Evolutionary conservation across 2,797 vertebrate genomes (phyloP), one percentile per base, ranked within the genome.

Genomic region (Chaunax sp.): DNA sequence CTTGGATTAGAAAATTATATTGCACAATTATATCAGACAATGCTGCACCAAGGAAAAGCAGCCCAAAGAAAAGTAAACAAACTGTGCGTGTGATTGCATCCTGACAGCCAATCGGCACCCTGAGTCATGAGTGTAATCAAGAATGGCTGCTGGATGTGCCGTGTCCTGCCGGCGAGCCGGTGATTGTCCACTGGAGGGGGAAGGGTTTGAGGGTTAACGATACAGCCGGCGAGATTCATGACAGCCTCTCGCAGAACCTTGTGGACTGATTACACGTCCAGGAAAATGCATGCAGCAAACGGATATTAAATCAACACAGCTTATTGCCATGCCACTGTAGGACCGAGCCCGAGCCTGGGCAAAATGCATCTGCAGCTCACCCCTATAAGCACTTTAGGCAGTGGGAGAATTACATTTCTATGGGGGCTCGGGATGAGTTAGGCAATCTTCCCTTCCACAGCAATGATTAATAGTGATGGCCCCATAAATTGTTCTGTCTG

Each of bases 251-350:
- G 41, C 79, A 61, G 77, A 68, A 86, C 83, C 85, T 84, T 84
- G 84, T 66, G 77, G 82, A 88, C 86, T 92, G 90, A 92, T 92
- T 93, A 85, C 83, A 86, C 16, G 47, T 86, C 81, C 73, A 52
- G 66, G 77, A 75, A 90, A 92, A 90, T 86, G 84, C 87, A 89
- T 82, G 89, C 60, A 20, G 83, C 85, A 82, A 88, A 89, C 72
- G 52, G 81, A 92, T 88, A 90, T 93, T 92, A 91, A 92, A 93
- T 92, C 89, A 92, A 77, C 71, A 64, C 69, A 70, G 86, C 82
- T 89, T 89, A 89, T 91, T 91, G 82, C 83, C 64, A 74, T 85
- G 84, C 84, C 86, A 60, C 65, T 6, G 77, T 33, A 40, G 68
- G 74, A 22, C 47, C 0, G 44, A 76, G 77, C 54, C 54, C 3